Evolutionary conservation across 2,888 invertebrate genomes (phyloP).

Genomic region (Archips crataeganus): DNA sequence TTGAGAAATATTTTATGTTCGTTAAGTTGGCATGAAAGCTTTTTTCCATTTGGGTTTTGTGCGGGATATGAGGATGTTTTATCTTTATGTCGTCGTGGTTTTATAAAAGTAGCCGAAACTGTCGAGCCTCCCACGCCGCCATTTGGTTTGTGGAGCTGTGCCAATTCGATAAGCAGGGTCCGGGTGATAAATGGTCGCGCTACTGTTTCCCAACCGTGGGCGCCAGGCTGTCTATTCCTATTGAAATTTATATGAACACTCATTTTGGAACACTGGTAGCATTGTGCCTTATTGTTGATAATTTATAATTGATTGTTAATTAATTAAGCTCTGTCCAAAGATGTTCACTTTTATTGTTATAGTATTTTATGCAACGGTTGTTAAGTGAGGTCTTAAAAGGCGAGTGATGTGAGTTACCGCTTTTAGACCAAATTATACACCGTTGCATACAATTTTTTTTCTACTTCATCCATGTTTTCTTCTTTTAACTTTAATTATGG

Average conservation of each 20-base stretch:
- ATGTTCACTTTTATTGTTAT: background rate
- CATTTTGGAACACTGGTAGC: background rate
- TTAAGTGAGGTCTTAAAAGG: too few relatives aligned
- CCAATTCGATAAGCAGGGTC: slow-evolving; percentile 59
- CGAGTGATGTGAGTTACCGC: too few relatives aligned
- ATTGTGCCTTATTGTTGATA: background rate
- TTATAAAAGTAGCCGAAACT: slow-evolving; percentile 21
- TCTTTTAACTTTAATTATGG: too few relatives aligned
- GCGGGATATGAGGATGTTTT: slow-evolving; percentile 23
- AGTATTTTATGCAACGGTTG: too few relatives aligned
- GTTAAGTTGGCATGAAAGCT: slow-evolving; percentile 28
- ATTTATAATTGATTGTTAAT: slow-evolving; percentile 1
- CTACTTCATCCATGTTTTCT: too few relatives aligned
- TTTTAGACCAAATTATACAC: too few relatives aligned
- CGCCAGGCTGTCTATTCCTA: slow-evolving; percentile 63
- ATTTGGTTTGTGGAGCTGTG: slow-evolving; percentile 51
- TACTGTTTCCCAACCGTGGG: slow-evolving; percentile 52
- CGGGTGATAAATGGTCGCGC: slow-evolving; percentile 59
- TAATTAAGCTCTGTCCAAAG: background rate
- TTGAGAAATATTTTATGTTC: background rate
- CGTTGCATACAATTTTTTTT: too few relatives aligned
- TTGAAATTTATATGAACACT: slow-evolving; percentile 27
- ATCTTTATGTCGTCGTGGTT: slow-evolving; percentile 34
- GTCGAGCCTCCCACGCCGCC: slow-evolving; percentile 29
- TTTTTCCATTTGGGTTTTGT: slow-evolving; percentile 24